Percentiles rank a stretch among this genome's conserved stretches.
Conservation (phyloP, 2,797 vertebrate species). For the Trematomus bernacchii region DNA sequence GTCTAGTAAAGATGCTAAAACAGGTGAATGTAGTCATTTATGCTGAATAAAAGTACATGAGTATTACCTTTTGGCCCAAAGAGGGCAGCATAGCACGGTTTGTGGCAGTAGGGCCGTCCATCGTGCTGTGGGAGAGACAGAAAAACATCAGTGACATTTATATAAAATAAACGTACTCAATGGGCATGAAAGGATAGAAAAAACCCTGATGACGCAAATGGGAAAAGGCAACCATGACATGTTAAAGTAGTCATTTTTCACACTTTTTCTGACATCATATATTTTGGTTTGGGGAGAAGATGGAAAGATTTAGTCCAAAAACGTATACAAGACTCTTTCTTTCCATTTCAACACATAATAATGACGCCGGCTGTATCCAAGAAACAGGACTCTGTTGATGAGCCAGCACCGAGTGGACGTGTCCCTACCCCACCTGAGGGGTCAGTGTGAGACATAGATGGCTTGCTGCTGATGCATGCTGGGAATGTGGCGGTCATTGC, state of each 20-base stretch:
- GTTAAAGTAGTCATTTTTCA: slow-evolving; percentile 2
- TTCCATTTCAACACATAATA: slow-evolving; percentile 56
- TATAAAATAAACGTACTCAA: slow-evolving; percentile 6
- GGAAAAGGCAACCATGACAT: background rate
- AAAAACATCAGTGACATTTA: slow-evolving; percentile 24
- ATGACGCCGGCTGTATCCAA: slow-evolving; percentile 51
- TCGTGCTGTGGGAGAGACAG: slow-evolving; percentile 86
- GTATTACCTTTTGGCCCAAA: slow-evolving; percentile 87
- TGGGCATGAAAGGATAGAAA: background rate
- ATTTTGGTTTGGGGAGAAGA: slow-evolving; percentile 12
- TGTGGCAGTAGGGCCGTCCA: slow-evolving; percentile 93
- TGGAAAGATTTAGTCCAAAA: slow-evolving; percentile 36
- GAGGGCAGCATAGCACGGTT: slow-evolving; percentile 89
- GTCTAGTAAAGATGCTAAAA: background rate
- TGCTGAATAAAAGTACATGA: slow-evolving; percentile 3
- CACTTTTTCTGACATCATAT: slow-evolving; percentile 17
- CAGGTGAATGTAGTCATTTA: background rate
- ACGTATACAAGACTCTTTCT: slow-evolving; percentile 14
- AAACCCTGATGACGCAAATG: slow-evolving; percentile 13
- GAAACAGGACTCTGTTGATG: slow-evolving; percentile 61
- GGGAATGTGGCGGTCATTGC: slow-evolving; percentile 52
- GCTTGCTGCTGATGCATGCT: slow-evolving; percentile 61
- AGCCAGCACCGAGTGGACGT: slow-evolving; percentile 20
- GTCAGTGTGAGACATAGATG: slow-evolving; percentile 36
- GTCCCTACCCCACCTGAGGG: slow-evolving; percentile 30